A percentile compares a stretch with the other conserved stretches of the same genome.
These are phyloP conservation scores for Rhagologus leucostigma DNA, from an alignment of 2,113 vertebrate species.

Conservation along the genomic window DNA sequence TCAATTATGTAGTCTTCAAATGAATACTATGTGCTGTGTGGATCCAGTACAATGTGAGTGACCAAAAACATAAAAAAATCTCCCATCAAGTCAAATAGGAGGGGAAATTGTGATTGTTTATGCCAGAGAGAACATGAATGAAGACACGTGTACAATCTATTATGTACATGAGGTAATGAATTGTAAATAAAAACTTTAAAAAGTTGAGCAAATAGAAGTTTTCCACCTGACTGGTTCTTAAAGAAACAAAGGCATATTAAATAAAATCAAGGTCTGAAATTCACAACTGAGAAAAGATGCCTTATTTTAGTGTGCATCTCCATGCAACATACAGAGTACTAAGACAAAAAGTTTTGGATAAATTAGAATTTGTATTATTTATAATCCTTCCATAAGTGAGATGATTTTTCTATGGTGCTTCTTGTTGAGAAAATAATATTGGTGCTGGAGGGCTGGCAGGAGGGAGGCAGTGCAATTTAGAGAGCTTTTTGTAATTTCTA, in stretches of 20 bases:
- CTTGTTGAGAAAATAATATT: background rate
- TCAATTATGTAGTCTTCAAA: background rate
- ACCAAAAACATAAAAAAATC: background rate
- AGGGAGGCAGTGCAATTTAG: background rate
- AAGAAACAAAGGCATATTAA: background rate
- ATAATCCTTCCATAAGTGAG: background rate
- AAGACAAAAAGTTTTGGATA: background rate
- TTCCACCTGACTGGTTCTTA: background rate
- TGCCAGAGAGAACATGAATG: background rate
- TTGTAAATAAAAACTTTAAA: background rate
- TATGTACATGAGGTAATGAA: background rate
- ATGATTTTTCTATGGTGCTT: background rate
- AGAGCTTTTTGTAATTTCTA: background rate
- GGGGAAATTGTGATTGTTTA: background rate
- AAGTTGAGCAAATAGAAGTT: background rate
- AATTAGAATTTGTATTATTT: background rate
- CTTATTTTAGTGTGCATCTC: background rate
- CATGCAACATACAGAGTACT: background rate
- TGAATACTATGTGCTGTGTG: background rate
- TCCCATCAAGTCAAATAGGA: background rate
- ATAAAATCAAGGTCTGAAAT: background rate
- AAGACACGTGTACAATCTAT: background rate
- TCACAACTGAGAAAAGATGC: background rate
- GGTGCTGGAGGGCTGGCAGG: background rate
- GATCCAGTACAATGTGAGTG: background rate